Evolutionary conservation across 2,888 invertebrate species (phyloP).

Genomic region (Drosophila tanythrix): DNA sequence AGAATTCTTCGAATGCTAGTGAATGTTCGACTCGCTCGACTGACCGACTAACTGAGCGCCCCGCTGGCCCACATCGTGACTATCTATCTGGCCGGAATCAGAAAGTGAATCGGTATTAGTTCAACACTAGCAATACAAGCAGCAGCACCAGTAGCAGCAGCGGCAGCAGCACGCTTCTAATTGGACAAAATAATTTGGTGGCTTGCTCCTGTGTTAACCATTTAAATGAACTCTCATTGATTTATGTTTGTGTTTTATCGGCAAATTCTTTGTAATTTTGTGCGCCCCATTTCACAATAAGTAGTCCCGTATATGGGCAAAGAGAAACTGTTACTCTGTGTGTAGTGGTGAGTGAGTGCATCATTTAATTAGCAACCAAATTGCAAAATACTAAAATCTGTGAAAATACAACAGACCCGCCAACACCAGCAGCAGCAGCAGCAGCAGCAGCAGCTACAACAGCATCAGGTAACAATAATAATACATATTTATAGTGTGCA

Average conservation of each 20-base stretch:
- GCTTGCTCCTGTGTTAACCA: slow-evolving; percentile 21
- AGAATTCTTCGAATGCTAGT: slow-evolving; percentile 5
- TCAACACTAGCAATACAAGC: slow-evolving; percentile 17
- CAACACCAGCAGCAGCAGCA: slow-evolving; percentile 15
- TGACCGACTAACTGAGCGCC: slow-evolving; percentile 12
- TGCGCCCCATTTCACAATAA: slow-evolving; percentile 14
- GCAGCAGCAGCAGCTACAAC: slow-evolving; percentile 19
- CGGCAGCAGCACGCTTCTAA: slow-evolving; percentile 47
- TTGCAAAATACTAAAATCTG: slow-evolving; percentile 33
- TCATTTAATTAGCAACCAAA: slow-evolving; percentile 50
- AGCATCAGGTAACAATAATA: slow-evolving; percentile 53
- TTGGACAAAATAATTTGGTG: slow-evolving; percentile 54
- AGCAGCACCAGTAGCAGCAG: slow-evolving; percentile 2
- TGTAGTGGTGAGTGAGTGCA: slow-evolving; percentile 25
- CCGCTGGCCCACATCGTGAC: slow-evolving; percentile 46
- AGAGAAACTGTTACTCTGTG: slow-evolving; percentile 29
- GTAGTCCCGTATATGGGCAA: slow-evolving; percentile 3
- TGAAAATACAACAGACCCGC: slow-evolving; percentile 24
- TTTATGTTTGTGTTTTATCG: slow-evolving; percentile 21
- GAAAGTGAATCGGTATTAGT: slow-evolving; percentile 18
- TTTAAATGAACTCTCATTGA: slow-evolving; percentile 36
- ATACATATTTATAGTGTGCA: slow-evolving; percentile 48
- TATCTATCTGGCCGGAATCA: slow-evolving; percentile 48
- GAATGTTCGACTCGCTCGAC: slow-evolving; percentile 29
- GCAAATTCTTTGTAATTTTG: slow-evolving; percentile 47